phyloP scores from a whole-genome alignment of 2,797 vertebrate genomes.

The Mormyrops boulengeri region DNA sequence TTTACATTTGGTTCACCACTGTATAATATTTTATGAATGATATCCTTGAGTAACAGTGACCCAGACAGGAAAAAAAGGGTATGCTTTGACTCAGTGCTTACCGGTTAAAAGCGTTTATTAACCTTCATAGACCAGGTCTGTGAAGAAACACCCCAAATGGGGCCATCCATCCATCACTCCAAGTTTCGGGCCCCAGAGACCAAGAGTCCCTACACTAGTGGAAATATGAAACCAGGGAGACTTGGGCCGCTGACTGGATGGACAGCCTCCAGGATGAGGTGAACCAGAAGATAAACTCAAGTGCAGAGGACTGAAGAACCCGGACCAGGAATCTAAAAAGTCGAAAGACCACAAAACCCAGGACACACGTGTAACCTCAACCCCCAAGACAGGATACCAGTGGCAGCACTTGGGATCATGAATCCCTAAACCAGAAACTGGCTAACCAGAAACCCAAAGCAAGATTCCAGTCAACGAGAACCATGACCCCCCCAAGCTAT shows the following conservation, averaged over 20 bases:
- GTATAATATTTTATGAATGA: not conserved
- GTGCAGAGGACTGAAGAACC: not conserved
- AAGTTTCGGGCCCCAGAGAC: not conserved
- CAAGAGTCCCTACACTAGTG: not conserved
- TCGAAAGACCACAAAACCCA: not conserved
- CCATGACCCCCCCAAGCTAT: not conserved
- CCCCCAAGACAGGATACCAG: not conserved
- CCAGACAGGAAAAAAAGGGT: not conserved
- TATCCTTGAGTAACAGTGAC: not conserved
- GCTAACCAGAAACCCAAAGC: not conserved
- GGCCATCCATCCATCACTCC: not conserved
- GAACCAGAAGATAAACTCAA: not conserved
- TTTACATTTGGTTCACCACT: not conserved
- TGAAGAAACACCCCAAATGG: not conserved
- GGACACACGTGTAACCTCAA: not conserved
- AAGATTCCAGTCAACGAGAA: not conserved
- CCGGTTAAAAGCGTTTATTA: not conserved
- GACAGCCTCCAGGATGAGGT: not conserved
- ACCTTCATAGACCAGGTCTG: not conserved
- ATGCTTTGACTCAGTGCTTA: not conserved
- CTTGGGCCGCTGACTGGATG: not conserved
- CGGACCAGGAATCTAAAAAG: not conserved
- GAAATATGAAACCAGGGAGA: not conserved
- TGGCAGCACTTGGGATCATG: not conserved
- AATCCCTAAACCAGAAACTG: not conserved